These are phyloP conservation scores for Pipistrellus pygmaeus DNA, from an alignment of 2,797 vertebrate genomes.

Conservation along the genomic window DNA sequence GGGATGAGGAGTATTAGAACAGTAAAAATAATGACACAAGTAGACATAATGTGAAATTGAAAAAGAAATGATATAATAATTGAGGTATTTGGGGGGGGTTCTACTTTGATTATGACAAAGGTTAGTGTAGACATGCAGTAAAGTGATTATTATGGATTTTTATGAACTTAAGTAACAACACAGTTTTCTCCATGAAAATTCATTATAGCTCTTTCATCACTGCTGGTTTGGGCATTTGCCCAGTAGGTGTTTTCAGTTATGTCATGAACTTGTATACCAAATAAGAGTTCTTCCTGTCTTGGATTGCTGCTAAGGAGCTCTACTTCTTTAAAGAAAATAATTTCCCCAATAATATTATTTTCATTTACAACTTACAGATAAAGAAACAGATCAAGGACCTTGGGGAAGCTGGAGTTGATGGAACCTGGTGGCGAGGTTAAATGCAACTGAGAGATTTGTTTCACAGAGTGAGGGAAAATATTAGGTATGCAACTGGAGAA, in stretches of 20 bases:
- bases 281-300: background rate
- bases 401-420: background rate
- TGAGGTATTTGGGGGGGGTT: background rate
- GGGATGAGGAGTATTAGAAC: background rate
- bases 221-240: constrained; percentile 41
- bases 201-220: constrained; percentile 25
- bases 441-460: background rate
- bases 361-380: constrained; percentile 25
- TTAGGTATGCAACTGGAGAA: background rate
- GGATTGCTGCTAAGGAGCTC: background rate
- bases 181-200: background rate
- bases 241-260: constrained; percentile 2
- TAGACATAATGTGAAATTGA: background rate
- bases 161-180: constrained; percentile 48
- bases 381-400: constrained; percentile 33
- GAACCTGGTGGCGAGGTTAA: background rate
- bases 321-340: background rate
- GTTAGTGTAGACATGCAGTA: background rate
- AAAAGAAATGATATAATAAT: background rate
- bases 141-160: constrained; percentile 57
- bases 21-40: background rate
- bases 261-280: background rate
- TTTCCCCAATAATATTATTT: background rate
- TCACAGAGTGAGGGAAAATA: background rate
- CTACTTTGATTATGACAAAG: constrained; percentile 36